Conservation (phyloP, 2,113 vertebrate genomes). For the Pedetes capensis region DNA sequence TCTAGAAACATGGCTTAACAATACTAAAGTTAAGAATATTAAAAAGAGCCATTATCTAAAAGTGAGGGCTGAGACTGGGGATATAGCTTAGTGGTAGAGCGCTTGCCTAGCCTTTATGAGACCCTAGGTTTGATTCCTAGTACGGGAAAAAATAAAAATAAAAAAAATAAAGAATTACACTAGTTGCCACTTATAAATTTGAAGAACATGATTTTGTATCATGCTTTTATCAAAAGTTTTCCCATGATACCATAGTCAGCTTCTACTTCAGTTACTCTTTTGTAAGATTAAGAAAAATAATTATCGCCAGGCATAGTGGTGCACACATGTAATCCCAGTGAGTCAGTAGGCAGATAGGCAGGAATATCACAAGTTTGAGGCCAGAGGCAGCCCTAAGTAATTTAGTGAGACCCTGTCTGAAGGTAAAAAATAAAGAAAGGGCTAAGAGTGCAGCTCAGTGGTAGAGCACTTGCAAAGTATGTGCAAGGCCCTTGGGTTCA, state of each 20-base stretch:
- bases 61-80: not conserved
- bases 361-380: no score
- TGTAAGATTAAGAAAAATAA: not conserved
- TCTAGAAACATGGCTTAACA: slow-evolving; percentile 51
- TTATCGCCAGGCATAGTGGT: no score
- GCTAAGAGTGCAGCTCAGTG: no score
- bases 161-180: not conserved
- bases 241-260: not conserved
- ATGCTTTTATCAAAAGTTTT: not conserved
- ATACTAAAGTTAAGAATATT: slow-evolving; percentile 45
- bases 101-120: not conserved
- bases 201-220: slow-evolving; percentile 32
- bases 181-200: slow-evolving; percentile 4
- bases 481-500: no score
- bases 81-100: not conserved
- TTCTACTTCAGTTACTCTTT: slow-evolving; percentile 17
- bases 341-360: no score
- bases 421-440: no score
- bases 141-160: not conserved
- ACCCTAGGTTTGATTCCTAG: not conserved
- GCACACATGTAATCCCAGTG: no score
- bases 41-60: slow-evolving; percentile 67
- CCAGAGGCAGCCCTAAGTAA: no score
- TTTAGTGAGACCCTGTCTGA: no score
- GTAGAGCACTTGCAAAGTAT: no score